A percentile compares a stretch with the other conserved stretches of the same genome.
Evolutionary conservation across 2,888 invertebrate genomes (phyloP).

Genomic region (Anaspis maculata): DNA sequence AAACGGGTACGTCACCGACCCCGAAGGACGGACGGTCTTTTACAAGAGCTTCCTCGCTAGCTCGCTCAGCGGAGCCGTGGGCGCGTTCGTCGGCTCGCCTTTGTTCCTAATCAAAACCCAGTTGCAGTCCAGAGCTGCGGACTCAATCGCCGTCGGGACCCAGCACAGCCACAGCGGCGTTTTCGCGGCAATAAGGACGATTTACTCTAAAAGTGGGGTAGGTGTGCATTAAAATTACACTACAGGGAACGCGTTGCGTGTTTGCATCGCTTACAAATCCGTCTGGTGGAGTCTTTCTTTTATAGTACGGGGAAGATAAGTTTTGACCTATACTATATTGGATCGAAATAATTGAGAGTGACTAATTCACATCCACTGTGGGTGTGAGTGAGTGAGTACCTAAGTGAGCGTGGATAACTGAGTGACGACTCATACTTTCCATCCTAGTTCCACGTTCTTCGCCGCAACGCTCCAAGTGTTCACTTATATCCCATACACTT

Average conservation of each 20-base stretch:
- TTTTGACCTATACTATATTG: too few relatives aligned
- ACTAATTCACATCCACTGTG: too few relatives aligned
- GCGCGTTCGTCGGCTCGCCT: conserved; percentile 66
- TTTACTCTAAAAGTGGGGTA: conserved; percentile 50
- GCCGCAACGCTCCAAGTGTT: too few relatives aligned
- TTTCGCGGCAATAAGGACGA: conserved; percentile 44
- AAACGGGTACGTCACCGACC: conserved; percentile 52
- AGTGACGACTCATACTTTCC: too few relatives aligned
- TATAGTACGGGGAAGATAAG: too few relatives aligned
- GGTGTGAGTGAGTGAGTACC: too few relatives aligned
- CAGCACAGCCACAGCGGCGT: conserved; percentile 67
- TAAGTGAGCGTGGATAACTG: too few relatives aligned
- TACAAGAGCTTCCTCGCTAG: conserved; percentile 45
- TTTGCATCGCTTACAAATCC: not conserved
- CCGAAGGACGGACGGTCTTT: conserved; percentile 46
- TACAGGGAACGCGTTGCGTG: not conserved
- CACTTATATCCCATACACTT: too few relatives aligned
- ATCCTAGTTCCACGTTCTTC: too few relatives aligned
- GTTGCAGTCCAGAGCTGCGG: conserved; percentile 66
- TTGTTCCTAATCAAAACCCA: conserved; percentile 82
- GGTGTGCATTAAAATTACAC: conserved; percentile 20
- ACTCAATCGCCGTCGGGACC: conserved; percentile 73
- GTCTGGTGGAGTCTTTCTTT: too few relatives aligned
- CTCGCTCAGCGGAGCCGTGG: conserved; percentile 56
- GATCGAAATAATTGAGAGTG: too few relatives aligned